phyloP scores from a whole-genome alignment of 2,797 vertebrate genomes.

The Sebastolobus alascanus region DNA sequence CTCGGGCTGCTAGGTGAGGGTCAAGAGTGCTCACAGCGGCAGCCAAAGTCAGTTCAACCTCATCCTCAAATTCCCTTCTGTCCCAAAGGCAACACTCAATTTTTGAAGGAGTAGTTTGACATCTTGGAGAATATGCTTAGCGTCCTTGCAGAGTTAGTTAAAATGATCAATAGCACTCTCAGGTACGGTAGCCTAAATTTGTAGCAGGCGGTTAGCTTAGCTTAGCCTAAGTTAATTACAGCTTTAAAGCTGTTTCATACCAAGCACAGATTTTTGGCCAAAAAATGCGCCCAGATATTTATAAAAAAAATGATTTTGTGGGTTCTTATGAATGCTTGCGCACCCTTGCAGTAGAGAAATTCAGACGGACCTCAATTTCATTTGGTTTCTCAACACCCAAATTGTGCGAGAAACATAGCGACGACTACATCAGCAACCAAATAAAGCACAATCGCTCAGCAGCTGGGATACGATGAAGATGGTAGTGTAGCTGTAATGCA shows the following conservation, averaged over 20 bases:
- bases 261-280: not conserved
- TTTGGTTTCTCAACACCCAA: not conserved
- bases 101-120: not conserved
- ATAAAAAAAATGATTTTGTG: not conserved
- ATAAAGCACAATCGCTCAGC: not conserved
- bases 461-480: not conserved
- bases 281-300: not conserved
- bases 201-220: not conserved
- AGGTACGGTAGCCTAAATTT: not conserved
- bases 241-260: not conserved
- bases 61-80: constrained; percentile 18
- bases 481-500: not conserved
- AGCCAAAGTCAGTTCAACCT: constrained; percentile 21
- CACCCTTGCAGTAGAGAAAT: accelerated
- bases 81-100: constrained; percentile 10
- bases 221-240: not conserved
- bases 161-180: not conserved
- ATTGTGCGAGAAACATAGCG: not conserved
- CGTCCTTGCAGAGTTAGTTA: not conserved
- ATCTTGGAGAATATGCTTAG: constrained; percentile 2
- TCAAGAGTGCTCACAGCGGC: constrained; percentile 24
- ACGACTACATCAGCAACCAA: too few species aligned
- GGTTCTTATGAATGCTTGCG: not conserved
- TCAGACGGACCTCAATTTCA: not conserved
- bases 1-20: constrained; percentile 33